These are phyloP conservation scores for Calcarius lapponicus DNA, from an alignment of 2,797 vertebrate genomes.

Conservation along the genomic window DNA sequence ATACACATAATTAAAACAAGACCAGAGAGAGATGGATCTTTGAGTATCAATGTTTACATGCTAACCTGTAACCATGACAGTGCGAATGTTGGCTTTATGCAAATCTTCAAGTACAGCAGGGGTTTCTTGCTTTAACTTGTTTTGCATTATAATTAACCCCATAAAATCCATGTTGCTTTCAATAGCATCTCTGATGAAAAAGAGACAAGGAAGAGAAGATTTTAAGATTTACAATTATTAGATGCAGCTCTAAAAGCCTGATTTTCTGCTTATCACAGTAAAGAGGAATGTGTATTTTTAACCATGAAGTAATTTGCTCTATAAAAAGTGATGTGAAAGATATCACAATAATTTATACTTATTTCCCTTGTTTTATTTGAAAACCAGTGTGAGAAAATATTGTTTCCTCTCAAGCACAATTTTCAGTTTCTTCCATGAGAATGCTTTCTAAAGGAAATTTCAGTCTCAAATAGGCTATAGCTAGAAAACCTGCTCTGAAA, in stretches of 20 bases:
- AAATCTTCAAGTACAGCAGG: slow-evolving; percentile 90
- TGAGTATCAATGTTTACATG: not conserved
- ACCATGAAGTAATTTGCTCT: not conserved
- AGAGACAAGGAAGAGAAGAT: slow-evolving; percentile 26
- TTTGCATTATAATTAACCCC: slow-evolving; percentile 98
- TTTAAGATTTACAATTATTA: not conserved
- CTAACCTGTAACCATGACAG: slow-evolving; percentile 98
- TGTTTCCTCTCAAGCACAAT: not conserved
- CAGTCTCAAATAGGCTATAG: not conserved
- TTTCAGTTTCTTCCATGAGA: not conserved
- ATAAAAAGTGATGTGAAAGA: not conserved
- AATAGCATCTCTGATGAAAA: slow-evolving; percentile 86
- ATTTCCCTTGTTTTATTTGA: not conserved
- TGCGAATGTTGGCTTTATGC: slow-evolving; percentile 90
- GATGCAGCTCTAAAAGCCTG: not conserved
- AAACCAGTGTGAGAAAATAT: not conserved
- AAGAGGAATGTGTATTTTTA: not conserved
- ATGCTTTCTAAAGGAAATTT: not conserved
- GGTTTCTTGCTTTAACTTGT: slow-evolving; percentile 95
- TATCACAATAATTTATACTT: not conserved
- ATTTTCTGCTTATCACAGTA: not conserved
- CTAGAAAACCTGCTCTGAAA: not conserved
- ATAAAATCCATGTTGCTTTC: slow-evolving; percentile 96
- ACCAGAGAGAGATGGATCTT: not conserved
- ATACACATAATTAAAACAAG: not conserved